Evolutionary conservation across 2,797 vertebrate genomes (phyloP).

Genomic region (Falco naumanni): DNA sequence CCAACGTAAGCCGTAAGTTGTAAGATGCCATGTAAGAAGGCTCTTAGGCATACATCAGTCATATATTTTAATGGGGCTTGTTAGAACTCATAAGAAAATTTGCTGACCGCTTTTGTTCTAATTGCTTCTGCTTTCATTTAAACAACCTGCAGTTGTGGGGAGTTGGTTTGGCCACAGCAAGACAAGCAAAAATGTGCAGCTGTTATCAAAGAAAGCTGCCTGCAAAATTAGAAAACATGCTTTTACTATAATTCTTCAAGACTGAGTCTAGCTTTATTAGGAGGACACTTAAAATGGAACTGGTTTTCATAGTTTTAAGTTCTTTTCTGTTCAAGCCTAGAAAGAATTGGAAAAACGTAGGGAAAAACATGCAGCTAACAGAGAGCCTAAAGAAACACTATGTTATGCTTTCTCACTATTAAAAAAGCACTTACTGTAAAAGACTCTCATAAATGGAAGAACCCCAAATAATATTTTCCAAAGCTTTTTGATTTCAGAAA

Average conservation of each 20-base stretch:
- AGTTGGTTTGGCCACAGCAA: not conserved
- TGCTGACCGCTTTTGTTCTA: not conserved
- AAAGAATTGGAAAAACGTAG: not conserved
- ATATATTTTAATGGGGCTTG: not conserved
- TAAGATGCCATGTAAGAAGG: not conserved
- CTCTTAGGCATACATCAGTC: not conserved
- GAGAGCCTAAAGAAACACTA: not conserved
- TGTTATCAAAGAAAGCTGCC: not conserved
- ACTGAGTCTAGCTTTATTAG: not conserved
- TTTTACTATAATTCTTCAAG: not conserved
- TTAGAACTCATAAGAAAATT: not conserved
- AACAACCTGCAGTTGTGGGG: not conserved
- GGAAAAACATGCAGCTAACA: not conserved
- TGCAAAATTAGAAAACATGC: not conserved
- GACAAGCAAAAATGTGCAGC: not conserved
- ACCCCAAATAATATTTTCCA: not conserved
- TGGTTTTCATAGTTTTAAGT: not conserved
- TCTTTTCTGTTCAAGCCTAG: not conserved
- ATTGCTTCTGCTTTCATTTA: not conserved
- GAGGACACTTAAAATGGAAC: accelerated
- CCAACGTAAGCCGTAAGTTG: not conserved
- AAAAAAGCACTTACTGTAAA: not conserved
- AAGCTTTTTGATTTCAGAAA: not conserved
- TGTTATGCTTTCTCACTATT: not conserved
- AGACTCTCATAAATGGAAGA: not conserved